Percentiles rank a stretch among this genome's conserved stretches.
Conservation (phyloP, 1,140 invertebrate genomes). For the Tetranychus cinnabarinus region DNA sequence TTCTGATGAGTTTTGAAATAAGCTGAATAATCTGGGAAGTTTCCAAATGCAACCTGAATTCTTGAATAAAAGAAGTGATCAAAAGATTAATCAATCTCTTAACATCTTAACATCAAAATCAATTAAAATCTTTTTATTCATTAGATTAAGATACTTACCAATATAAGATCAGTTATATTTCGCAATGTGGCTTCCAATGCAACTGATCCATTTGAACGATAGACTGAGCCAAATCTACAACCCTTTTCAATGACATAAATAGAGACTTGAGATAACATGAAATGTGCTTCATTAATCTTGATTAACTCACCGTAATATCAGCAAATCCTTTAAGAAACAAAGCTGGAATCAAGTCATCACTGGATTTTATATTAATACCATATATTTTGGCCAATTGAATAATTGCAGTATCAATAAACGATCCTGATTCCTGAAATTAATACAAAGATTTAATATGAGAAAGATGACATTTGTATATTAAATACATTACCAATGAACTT, state of each 20-base stretch:
- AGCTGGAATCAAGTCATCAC: constrained; percentile 3
- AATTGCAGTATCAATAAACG: constrained; percentile 3
- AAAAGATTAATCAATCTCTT: too few species aligned
- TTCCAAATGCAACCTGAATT: constrained; percentile 5
- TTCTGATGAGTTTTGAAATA: constrained; percentile 5
- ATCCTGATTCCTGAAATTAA: constrained; percentile 2
- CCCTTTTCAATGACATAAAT: not conserved
- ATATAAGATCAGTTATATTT: constrained; percentile 4
- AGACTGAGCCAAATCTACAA: not conserved
- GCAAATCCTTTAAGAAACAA: constrained; percentile 9
- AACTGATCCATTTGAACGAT: not conserved
- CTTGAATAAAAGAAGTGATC: not conserved
- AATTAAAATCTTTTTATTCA: not conserved
- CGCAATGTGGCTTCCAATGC: not conserved
- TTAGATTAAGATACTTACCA: not conserved
- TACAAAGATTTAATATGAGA: not conserved
- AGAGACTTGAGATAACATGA: not conserved
- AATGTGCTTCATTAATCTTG: not conserved
- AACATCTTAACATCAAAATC: not conserved
- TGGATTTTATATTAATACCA: constrained; percentile 5
- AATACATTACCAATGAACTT: not conserved
- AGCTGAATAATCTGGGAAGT: constrained; percentile 1
- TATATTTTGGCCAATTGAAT: constrained; percentile 6
- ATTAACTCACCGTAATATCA: constrained; percentile 6
- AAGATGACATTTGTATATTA: not conserved